Evolutionary conservation across 2,797 vertebrate species (phyloP).

Genomic region (Aphelocoma californica): DNA sequence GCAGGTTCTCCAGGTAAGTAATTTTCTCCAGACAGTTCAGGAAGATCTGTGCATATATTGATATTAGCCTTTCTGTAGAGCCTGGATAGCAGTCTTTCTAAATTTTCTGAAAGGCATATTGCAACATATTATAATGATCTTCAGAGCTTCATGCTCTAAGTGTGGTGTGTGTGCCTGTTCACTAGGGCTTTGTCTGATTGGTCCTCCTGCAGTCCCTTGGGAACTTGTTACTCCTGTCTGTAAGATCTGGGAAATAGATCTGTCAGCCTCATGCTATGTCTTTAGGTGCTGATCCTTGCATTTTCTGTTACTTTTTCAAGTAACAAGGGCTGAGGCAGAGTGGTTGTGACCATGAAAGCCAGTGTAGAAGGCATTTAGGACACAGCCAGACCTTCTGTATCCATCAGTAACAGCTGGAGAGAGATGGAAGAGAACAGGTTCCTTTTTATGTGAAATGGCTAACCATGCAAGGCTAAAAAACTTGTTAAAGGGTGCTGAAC

Average conservation of each 20-base stretch:
- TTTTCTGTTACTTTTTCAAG: not conserved
- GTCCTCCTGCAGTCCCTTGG: not conserved
- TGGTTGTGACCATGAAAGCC: not conserved
- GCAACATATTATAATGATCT: not conserved
- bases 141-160: not conserved
- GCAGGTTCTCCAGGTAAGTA: not conserved
- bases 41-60: not conserved
- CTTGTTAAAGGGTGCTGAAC: not conserved
- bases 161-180: not conserved
- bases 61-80: not conserved
- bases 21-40: not conserved
- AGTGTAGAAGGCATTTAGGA: not conserved
- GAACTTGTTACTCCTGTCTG: not conserved
- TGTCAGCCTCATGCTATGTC: not conserved
- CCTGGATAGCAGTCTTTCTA: not conserved
- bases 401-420: not conserved
- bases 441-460: not conserved
- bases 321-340: not conserved
- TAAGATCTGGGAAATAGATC: not conserved
- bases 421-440: not conserved
- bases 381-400: not conserved
- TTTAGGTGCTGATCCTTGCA: not conserved
- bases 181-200: not conserved
- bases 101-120: not conserved
- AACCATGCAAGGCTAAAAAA: not conserved